Evolutionary conservation across 1,140 invertebrate genomes (phyloP), one percentile per base, ranked within the genome.

Genomic region (Hormaphis cornu): DNA sequence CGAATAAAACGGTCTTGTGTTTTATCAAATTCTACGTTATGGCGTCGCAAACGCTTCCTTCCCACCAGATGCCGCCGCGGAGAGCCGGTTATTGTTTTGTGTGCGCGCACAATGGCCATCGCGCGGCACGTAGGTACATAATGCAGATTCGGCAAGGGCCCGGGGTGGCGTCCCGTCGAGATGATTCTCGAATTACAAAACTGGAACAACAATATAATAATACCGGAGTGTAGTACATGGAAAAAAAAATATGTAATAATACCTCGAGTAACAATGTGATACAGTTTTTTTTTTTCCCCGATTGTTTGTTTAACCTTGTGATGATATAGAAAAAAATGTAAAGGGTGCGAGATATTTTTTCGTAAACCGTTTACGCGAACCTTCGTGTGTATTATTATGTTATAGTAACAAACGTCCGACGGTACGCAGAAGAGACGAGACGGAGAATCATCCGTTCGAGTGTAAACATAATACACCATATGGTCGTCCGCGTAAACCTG

Each of bases 171-270:
- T 66, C 42, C 61, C 61, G 61, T 66, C 24, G 61, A 48, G 61
- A 46, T 48, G 50, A 66, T 66, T 66, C 42, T 66, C 61, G 61
- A 66, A 66, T 66, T 66, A 66, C 61, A 50, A 63, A 63, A 66
- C 44, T 48, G 44, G 40, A 66, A 46, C 18, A 66, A 66, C 61
- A 66, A 66, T 66, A 35, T n/a, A n/a, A n/a, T n/a, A n/a, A n/a
- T n/a, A n/a, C n/a, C 46, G 18, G n/a, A 28, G n/a, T 40, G 30
- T 16, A 8, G 44, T 12, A 10, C n/a, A 18, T 9, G 52, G n/a
- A 66, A 66, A 50, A 66, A 50, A 66, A 66, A 44, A 46, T 30
- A 50, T 50, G 33, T 66, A 66, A 66, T 66, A 66, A 66, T 48
- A 46, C 42, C 42, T 66, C 5, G 33, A 28, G 61, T 48, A 66